phyloP scores from a whole-genome alignment of 2,888 invertebrate species.

The Drosophila yooni region DNA sequence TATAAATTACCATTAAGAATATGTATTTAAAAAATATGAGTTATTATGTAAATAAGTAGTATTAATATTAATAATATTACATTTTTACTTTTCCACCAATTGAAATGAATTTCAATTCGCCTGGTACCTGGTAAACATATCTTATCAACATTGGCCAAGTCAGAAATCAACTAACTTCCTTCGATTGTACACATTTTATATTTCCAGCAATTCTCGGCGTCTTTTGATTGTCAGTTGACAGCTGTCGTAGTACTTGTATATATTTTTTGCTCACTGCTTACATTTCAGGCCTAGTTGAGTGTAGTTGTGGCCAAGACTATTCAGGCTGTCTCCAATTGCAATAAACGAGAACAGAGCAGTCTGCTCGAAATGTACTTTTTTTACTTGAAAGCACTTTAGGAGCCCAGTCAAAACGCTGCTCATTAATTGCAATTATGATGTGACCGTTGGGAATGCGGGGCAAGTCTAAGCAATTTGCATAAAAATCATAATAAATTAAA shows the following conservation, averaged over 20 bases:
- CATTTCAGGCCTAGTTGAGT: conserved; percentile 21
- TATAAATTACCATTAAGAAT: not conserved
- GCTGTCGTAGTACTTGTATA: conserved; percentile 3
- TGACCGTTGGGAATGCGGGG: conserved; percentile 34
- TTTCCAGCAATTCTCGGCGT: not conserved
- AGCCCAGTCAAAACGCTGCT: conserved; percentile 2
- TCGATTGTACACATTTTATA: not conserved
- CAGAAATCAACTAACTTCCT: conserved; percentile 13
- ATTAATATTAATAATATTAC: not conserved
- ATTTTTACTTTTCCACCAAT: not conserved
- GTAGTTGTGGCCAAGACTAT: conserved; percentile 35
- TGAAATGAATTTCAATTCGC: not conserved
- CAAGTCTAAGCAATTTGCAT: conserved; percentile 53
- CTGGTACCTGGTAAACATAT: not conserved
- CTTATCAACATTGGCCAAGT: not conserved
- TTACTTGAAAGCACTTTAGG: conserved; percentile 12
- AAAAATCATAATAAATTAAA: conserved; percentile 76
- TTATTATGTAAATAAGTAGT: not conserved
- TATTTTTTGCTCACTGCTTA: not conserved
- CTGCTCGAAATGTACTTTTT: not conserved
- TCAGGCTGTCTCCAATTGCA: conserved; percentile 52
- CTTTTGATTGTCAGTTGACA: conserved; percentile 40
- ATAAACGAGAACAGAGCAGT: conserved; percentile 38
- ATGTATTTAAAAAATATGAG: not conserved
- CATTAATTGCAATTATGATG: conserved; percentile 52